Evolutionary conservation across 1,140 invertebrate species (phyloP).

Genomic region (Tetranychus cinnabarinus): DNA sequence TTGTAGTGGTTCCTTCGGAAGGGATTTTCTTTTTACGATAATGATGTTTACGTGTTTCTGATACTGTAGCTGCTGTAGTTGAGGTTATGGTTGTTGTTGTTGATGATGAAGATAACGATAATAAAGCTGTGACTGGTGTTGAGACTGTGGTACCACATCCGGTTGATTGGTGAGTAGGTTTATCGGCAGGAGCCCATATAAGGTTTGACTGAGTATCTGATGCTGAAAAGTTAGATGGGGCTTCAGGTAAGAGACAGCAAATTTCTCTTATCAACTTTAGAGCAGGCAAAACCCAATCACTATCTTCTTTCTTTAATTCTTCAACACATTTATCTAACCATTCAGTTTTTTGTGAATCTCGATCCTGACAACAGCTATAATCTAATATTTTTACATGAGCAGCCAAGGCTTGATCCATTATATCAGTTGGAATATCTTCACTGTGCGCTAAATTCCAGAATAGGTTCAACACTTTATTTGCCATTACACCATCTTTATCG

Average conservation of each 20-base stretch:
- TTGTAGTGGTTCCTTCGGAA: no score
- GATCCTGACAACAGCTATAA: slow-evolving; percentile 82
- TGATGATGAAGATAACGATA: neutral
- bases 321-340: slow-evolving; percentile 90
- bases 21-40: no score
- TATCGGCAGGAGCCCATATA: slow-evolving; percentile 13
- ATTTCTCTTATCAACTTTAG: slow-evolving; percentile 89
- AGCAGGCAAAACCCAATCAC: slow-evolving; percentile 67
- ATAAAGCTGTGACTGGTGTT: no score
- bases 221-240: slow-evolving; percentile 36
- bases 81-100: neutral
- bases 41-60: no score
- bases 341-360: slow-evolving; percentile 80
- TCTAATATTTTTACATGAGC: slow-evolving; percentile 95
- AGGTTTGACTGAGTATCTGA: slow-evolving; percentile 6
- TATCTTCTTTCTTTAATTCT: slow-evolving; percentile 49
- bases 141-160: no score
- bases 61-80: neutral
- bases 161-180: no score
- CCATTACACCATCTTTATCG: slow-evolving; percentile 96
- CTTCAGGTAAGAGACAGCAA: slow-evolving; percentile 67
- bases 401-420: slow-evolving; percentile 82
- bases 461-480: slow-evolving; percentile 77
- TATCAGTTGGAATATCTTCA: slow-evolving; percentile 84
- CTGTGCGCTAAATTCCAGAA: slow-evolving; percentile 94